Percentiles rank a stretch among this genome's conserved stretches.
phyloP scores from a whole-genome alignment of 2,113 vertebrate species.

The Muntiacus reevesi region DNA sequence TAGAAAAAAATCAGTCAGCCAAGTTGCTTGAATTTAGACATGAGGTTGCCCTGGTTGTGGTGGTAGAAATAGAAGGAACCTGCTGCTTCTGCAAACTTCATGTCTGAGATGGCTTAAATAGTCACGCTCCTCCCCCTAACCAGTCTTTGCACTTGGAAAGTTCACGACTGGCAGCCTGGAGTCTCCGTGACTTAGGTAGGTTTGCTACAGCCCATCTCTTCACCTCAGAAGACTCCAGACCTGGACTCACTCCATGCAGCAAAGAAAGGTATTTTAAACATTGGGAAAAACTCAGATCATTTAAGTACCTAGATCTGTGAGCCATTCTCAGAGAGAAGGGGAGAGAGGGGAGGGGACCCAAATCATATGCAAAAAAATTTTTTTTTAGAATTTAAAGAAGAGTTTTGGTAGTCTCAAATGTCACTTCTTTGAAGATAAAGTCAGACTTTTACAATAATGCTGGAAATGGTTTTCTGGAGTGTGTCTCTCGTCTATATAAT shows the following conservation, averaged over 20 bases:
- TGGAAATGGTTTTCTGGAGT: neutral
- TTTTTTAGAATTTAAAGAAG: neutral
- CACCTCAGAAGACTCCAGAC: neutral
- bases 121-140: neutral
- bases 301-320: neutral
- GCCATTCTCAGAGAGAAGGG: neutral
- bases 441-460: neutral
- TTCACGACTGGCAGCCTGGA: neutral
- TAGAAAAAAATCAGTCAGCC: neutral
- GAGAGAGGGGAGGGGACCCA: neutral
- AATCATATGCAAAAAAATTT: neutral
- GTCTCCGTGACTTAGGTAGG: neutral
- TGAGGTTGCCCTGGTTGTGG: neutral
- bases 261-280: neutral
- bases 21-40: neutral
- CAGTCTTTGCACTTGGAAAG: neutral
- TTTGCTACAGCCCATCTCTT: neutral
- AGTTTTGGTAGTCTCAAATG: neutral
- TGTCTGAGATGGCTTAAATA: neutral
- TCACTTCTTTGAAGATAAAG: conserved; percentile 40
- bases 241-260: neutral
- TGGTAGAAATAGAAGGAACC: conserved; percentile 64
- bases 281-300: neutral
- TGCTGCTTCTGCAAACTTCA: conserved; percentile 55
- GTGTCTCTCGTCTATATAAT: neutral